These are phyloP conservation scores for Xiphorhynchus erythropygius DNA, from an alignment of 2,797 vertebrate genomes.

Conservation along the genomic window DNA sequence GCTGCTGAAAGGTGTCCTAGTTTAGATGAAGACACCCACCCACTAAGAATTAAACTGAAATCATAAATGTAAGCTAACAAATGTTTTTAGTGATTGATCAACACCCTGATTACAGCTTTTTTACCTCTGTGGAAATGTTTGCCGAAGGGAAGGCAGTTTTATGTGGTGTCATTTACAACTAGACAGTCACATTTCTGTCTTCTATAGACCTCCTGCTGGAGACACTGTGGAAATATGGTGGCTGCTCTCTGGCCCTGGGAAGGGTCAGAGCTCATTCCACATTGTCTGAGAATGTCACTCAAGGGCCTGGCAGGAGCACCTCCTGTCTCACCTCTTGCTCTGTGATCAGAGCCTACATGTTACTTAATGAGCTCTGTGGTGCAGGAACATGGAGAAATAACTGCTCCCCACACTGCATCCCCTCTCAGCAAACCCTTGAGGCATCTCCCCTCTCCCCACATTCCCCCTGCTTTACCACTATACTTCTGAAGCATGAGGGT, in stretches of 20 bases:
- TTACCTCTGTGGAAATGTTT: not conserved
- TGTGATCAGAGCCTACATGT: not conserved
- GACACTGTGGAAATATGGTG: not conserved
- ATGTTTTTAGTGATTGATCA: not conserved
- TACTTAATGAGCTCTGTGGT: not conserved
- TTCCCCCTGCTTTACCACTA: not conserved
- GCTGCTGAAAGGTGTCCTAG: not conserved
- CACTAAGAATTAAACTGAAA: not conserved
- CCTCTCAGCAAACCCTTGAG: not conserved
- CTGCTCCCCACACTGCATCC: fast-evolving
- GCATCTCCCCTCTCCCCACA: fast-evolving
- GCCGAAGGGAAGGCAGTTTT: not conserved
- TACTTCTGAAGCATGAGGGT: fast-evolving
- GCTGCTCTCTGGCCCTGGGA: not conserved
- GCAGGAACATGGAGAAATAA: not conserved
- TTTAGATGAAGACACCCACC: not conserved
- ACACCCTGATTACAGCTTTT: not conserved
- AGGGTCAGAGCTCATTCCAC: not conserved
- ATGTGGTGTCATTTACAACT: not conserved
- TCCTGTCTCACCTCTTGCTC: not conserved
- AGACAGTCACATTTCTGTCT: not conserved
- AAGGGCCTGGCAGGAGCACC: not conserved
- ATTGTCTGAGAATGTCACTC: not conserved
- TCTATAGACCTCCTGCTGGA: not conserved
- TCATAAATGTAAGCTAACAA: not conserved